phyloP scores from a whole-genome alignment of 2,113 vertebrate species.

The Thalassoma bifasciatum region DNA sequence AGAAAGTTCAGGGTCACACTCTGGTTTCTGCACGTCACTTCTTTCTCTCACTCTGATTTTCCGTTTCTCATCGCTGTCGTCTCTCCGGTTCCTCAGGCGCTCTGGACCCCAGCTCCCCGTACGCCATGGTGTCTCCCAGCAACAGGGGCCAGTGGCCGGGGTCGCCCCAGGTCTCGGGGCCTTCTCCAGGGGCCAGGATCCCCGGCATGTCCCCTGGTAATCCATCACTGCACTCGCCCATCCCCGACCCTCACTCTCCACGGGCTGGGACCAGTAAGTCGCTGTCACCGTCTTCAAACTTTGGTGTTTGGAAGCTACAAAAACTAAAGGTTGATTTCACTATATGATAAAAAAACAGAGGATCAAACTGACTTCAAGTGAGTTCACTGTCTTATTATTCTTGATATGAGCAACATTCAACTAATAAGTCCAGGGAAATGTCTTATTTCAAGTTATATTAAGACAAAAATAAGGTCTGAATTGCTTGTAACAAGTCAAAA shows the following conservation, averaged over 20 bases:
- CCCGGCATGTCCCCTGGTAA: conserved; percentile 98
- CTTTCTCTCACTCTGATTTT: background rate
- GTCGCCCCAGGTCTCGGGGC: conserved; percentile 96
- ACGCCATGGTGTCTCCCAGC: conserved; percentile 97
- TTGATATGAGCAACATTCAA: too few relatives aligned
- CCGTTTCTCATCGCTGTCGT: conserved; percentile 20
- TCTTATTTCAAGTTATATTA: too few relatives aligned
- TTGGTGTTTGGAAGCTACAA: background rate
- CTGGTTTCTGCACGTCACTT: conserved; percentile 20
- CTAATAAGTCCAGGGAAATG: too few relatives aligned
- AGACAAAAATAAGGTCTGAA: too few relatives aligned
- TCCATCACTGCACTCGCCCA: conserved; percentile 96
- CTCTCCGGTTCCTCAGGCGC: conserved; percentile 83
- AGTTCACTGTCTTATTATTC: too few relatives aligned
- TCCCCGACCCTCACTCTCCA: conserved; percentile 97
- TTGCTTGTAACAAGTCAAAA: too few relatives aligned
- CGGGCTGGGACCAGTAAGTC: conserved; percentile 94
- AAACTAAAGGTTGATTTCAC: background rate
- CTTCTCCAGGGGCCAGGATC: conserved; percentile 94
- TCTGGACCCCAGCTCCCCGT: conserved; percentile 97
- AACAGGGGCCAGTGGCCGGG: conserved; percentile 97
- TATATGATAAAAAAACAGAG: too few relatives aligned
- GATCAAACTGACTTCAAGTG: too few relatives aligned
- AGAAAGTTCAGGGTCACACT: conserved; percentile 42
- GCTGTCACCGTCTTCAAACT: too few relatives aligned